Percentiles rank a stretch among this genome's conserved stretches.
These are phyloP conservation scores for Cephus runcator DNA, from an alignment of 2,888 invertebrate genomes.

Conservation along the genomic window DNA sequence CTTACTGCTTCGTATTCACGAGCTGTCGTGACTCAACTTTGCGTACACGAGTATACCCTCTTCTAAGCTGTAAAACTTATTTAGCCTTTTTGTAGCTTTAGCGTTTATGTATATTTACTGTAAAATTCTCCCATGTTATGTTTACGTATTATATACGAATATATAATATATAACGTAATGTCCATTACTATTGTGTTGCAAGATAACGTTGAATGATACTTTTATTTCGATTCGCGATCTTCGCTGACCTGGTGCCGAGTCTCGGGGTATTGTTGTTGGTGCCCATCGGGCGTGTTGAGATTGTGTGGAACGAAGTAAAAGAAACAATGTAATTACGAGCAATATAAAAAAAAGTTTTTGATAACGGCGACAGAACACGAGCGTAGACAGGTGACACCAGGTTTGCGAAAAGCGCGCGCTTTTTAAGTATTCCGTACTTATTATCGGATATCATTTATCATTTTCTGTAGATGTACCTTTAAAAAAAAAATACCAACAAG, in stretches of 20 bases:
- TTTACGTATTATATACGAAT: conserved; percentile 20
- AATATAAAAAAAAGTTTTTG: too few relatives aligned
- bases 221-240: conserved; percentile 27
- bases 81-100: conserved; percentile 18
- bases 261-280: too few relatives aligned
- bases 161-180: conserved; percentile 37
- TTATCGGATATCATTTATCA: conserved; percentile 45
- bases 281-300: too few relatives aligned
- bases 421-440: conserved; percentile 52
- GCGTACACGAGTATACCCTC: conserved; percentile 6
- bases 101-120: conserved; percentile 51
- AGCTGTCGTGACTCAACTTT: too few relatives aligned
- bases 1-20: conserved; percentile 39
- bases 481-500: conserved; percentile 24
- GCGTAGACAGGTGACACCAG: too few relatives aligned
- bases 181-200: conserved; percentile 49
- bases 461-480: conserved; percentile 52
- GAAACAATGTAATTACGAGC: too few relatives aligned
- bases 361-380: too few relatives aligned
- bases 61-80: conserved; percentile 13
- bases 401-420: conserved; percentile 20
- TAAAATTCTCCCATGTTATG: conserved; percentile 44
- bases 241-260: not conserved
- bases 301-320: too few relatives aligned
- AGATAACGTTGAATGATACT: conserved; percentile 47